Evolutionary conservation across 2,797 vertebrate genomes (phyloP).

Genomic region (Chiroxiphia lanceolata): DNA sequence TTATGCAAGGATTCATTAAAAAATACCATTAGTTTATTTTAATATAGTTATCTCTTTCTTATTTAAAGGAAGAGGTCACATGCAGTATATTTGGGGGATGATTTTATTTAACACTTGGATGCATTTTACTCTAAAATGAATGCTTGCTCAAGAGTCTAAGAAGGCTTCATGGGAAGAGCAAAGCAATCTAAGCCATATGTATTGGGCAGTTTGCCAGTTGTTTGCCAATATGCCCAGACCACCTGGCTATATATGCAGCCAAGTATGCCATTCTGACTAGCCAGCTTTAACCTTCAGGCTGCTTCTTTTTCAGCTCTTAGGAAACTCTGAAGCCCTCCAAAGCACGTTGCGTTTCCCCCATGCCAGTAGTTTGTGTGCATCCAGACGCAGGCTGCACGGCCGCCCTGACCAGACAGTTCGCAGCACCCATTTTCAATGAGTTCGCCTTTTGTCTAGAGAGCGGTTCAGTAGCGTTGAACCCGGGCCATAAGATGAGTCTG

Average conservation of each 20-base stretch:
- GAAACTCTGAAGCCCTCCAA: conserved; percentile 81
- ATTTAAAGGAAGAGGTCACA: conserved; percentile 63
- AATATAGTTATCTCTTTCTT: conserved; percentile 30
- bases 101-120: conserved; percentile 78
- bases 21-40: conserved; percentile 46
- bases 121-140: conserved; percentile 75
- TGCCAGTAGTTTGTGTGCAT: conserved; percentile 82
- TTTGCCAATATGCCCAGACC: conserved; percentile 91
- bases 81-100: conserved; percentile 64
- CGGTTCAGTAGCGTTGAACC: conserved; percentile 77
- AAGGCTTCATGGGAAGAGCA: conserved; percentile 83
- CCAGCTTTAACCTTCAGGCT: conserved; percentile 85
- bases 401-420: conserved; percentile 80
- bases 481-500: conserved; percentile 78
- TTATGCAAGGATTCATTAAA: conserved; percentile 19
- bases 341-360: conserved; percentile 73
- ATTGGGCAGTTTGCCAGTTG: conserved; percentile 88
- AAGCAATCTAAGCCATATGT: conserved; percentile 90
- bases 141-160: conserved; percentile 78
- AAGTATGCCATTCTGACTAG: conserved; percentile 87
- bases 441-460: conserved; percentile 79
- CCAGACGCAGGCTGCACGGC: conserved; percentile 76
- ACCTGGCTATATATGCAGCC: conserved; percentile 88
- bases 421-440: conserved; percentile 80
- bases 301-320: conserved; percentile 83